These are phyloP conservation scores for Ophraella communa DNA, from an alignment of 2,888 invertebrate species.

Conservation along the genomic window DNA sequence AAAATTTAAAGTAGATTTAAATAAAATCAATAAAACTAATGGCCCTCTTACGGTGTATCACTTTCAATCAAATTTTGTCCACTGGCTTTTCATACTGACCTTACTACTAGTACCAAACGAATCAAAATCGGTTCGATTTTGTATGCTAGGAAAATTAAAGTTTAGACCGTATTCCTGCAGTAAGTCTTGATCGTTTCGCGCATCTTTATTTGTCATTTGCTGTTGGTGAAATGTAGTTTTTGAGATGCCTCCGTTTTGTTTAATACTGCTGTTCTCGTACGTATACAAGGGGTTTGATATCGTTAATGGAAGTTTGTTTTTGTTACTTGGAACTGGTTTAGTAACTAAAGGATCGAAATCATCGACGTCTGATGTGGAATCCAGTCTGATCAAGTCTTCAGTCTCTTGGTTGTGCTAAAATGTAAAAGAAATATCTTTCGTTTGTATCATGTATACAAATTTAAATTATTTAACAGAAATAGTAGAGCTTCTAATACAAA, in stretches of 20 bases:
- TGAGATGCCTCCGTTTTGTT: constrained; percentile 61
- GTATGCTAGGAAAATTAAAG: constrained; percentile 60
- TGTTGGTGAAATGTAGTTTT: constrained; percentile 25
- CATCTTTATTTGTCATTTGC: constrained; percentile 19
- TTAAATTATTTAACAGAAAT: too few relatives aligned
- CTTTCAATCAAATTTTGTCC: constrained; percentile 67
- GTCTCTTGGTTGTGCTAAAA: constrained; percentile 58
- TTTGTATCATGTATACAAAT: too few relatives aligned
- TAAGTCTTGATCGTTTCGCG: constrained; percentile 68
- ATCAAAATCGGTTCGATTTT: constrained; percentile 50
- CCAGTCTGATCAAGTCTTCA: constrained; percentile 71
- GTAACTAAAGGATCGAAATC: constrained; percentile 72
- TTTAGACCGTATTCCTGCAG: constrained; percentile 78
- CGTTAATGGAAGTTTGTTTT: constrained; percentile 60
- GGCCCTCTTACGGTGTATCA: constrained; percentile 32
- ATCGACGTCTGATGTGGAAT: constrained; percentile 69
- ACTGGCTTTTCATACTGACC: constrained; percentile 63
- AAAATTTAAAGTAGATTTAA: constrained; percentile 3
- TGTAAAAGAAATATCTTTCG: background rate
- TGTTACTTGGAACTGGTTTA: constrained; percentile 43
- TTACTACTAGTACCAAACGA: constrained; percentile 53
- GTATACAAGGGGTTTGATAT: constrained; percentile 62
- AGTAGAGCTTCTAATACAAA: background rate
- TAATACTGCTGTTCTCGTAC: constrained; percentile 55
- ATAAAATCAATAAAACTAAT: constrained; percentile 19